Base-by-base conservation (phyloP, 2,888 invertebrate genomes). In the Cistogaster globosa region DNA sequence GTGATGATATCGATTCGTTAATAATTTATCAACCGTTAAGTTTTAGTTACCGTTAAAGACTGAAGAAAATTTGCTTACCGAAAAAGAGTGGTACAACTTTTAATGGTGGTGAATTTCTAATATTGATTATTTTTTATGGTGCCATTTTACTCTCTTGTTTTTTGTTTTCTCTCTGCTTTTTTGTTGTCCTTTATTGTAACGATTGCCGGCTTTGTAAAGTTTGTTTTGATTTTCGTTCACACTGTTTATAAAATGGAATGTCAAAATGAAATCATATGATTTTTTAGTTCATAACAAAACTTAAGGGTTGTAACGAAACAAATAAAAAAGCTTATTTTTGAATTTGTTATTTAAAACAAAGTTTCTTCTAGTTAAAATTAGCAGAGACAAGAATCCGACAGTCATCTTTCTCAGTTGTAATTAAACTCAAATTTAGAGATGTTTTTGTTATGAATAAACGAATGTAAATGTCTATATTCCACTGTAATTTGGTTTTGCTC, bases 1-100 rank as follows among this genome's bases (percentile, higher is more conserved):
- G 63, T 20, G 60, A 26, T 60, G 60, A 26, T 26, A 45, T 4
- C 5, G n/a, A n/a, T 14, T 42, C n/a, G 45, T 71, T 18, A 18
- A 36, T 71, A 16, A 12, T 48, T 81, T 76, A 55, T 71, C 79
- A 80, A 84, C 86, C 84, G 84, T 75, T 51, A 55, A 55, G 81
- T 69, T 78, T 62, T 75, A 84, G 84, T 78, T 84, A 86, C 84
- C 86, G 86, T 86, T 78, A 84, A 81, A 78, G 81, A 86, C 86
- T 86, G 45, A 84, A 76, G 51, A 65, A 74, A 83, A 60, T 9
- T 71, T 67, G 58, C 51, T 36, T 62, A 53, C 51, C 16, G 1
- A 42, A 72, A 72, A 83, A 45, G 58, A 42, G 42, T 74, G 53
- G 57, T 57, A 74, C 26, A 78, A 55, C 32, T 58, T 74, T 69